These are phyloP conservation scores for Pongo pygmaeus DNA, from an alignment of 2,113 vertebrate species.

Conservation along the genomic window DNA sequence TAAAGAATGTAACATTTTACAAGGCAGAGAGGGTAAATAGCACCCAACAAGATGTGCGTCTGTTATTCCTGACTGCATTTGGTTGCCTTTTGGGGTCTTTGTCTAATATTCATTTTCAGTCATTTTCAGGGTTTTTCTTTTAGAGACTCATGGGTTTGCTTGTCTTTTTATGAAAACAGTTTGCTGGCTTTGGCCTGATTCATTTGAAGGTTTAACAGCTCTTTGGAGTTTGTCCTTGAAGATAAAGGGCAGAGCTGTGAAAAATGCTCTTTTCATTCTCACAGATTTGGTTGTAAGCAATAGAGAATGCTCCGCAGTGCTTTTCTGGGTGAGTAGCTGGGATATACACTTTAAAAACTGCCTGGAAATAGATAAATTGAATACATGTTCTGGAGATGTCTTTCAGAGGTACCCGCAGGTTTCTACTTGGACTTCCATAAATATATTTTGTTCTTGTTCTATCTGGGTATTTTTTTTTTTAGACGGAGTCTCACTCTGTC, in stretches of 20 bases:
- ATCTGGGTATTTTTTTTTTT: neutral
- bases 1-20: neutral
- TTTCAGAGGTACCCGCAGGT: neutral
- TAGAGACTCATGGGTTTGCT: neutral
- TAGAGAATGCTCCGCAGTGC: neutral
- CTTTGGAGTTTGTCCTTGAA: neutral
- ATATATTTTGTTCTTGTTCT: neutral
- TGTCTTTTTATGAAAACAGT: neutral
- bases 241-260: neutral
- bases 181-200: neutral
- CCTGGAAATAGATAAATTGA: neutral
- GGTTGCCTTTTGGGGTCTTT: neutral
- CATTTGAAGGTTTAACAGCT: neutral
- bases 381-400: neutral
- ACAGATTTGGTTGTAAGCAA: neutral
- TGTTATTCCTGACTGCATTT: neutral
- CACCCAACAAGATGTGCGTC: accelerated
- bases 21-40: accelerated
- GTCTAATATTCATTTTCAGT: neutral
- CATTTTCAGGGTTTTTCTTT: neutral
- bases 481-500: too few relatives aligned
- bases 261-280: neutral
- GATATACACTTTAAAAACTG: neutral
- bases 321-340: neutral
- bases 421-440: neutral